Conservation (phyloP, 2,888 invertebrate species). For the Deroplatys truncata region DNA sequence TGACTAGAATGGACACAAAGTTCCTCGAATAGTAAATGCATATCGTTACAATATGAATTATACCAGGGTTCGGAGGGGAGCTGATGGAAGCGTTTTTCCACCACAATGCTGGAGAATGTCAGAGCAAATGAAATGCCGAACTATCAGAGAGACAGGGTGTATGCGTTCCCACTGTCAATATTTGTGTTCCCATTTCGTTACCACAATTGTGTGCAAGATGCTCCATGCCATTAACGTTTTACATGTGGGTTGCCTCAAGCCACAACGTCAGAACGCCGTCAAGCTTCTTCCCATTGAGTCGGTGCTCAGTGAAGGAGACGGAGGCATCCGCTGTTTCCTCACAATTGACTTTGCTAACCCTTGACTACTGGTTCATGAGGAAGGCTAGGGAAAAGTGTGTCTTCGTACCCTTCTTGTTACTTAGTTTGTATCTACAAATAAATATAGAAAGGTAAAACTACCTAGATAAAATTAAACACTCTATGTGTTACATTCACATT, state of each 20-base stretch:
- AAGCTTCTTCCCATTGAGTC: neutral
- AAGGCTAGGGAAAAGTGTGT: too few relatives aligned
- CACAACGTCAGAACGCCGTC: neutral
- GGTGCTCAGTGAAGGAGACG: neutral
- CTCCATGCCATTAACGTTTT: neutral
- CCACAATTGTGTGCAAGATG: neutral
- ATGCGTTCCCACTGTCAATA: neutral
- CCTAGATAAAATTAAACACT: too few relatives aligned
- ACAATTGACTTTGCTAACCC: neutral
- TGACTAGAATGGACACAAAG: too few relatives aligned
- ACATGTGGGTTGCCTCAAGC: neutral
- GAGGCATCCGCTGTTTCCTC: neutral
- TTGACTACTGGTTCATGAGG: too few relatives aligned
- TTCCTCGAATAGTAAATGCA: too few relatives aligned
- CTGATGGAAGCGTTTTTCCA: too few relatives aligned
- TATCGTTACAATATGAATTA: too few relatives aligned
- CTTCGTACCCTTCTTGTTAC: too few relatives aligned
- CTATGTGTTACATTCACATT: too few relatives aligned
- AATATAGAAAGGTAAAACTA: too few relatives aligned
- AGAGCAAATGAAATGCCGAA: neutral
- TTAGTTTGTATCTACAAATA: too few relatives aligned
- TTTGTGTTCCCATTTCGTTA: neutral
- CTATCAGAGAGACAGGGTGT: neutral
- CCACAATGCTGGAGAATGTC: neutral
- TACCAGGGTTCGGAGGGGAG: too few relatives aligned